Evolutionary conservation across 2,888 invertebrate genomes (phyloP), one percentile per base, ranked within the genome.

Genomic region (Alloplasta piceator): DNA sequence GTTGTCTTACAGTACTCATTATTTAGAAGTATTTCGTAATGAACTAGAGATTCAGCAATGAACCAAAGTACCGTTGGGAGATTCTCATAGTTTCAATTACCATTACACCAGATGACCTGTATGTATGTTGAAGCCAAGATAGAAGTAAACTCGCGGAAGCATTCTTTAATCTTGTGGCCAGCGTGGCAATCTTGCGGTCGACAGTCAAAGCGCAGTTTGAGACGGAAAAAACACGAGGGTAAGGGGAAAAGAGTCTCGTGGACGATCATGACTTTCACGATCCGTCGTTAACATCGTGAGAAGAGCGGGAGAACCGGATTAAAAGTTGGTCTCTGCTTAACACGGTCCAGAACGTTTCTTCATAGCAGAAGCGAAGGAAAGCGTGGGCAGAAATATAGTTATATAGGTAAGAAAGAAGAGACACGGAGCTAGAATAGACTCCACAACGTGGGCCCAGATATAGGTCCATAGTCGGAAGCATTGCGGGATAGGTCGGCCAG

Each of bases 311-410:
- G 48, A 66, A 71, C 66, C 50, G 41, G 75, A 79, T 79, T 79
- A 79, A 79, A 79, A 79, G 79, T 79, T 79, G 70, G 75, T 71
- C 79, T 75, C 71, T 75, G 79, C 70, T 66, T 14, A 75, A 71
- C 70, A 52, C 50, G 60, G 14, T 60, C 52, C 50, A n/a, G 58
- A 36, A 50, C 64, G 58, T 64, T 70, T 75, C 64, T 52, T 46
- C 70, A 79, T 79, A 66, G 67, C 55, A 56, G 39, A 63, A 78
- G 60, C 43, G 12, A 16, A 5, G 56, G 16, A 9, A 12, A 61
- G 63, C n/a, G 36, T 41, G 46, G 41, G 63, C 52, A 14, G 14
- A 38, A 39, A 48, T 50, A 9, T 9, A n/a, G n/a, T 12, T 10
- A 41, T 4, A 64, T 46, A 46, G 46, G 16, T 48, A 70, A 14